These are phyloP conservation scores for Pseudonaja textilis DNA, from an alignment of 2,113 vertebrate species.

Conservation along the genomic window DNA sequence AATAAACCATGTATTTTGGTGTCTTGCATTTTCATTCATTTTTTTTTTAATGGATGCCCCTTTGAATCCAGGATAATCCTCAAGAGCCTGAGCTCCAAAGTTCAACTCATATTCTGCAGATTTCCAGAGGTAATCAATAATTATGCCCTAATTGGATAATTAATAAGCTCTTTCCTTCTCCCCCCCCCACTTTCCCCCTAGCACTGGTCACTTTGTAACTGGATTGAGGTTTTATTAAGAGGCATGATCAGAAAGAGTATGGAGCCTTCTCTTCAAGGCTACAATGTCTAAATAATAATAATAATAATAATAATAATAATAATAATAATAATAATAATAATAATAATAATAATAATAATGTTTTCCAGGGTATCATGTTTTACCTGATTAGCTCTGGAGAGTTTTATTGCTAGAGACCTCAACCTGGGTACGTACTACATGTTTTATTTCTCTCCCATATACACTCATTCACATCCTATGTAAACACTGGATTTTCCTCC, in stretches of 20 bases:
- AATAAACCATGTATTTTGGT: neutral
- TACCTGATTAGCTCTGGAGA: neutral
- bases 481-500: fast-evolving
- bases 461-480: neutral
- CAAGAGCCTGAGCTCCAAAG: neutral
- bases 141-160: neutral
- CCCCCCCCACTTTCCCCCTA: too few species aligned
- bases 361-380: neutral
- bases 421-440: neutral
- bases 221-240: neutral
- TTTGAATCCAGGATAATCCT: neutral
- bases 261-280: neutral
- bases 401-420: neutral
- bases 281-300: neutral
- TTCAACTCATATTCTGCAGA: neutral
- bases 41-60: neutral
- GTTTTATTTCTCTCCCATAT: too few species aligned
- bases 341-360: too few species aligned
- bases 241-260: too few species aligned
- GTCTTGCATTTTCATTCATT: neutral
- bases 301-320: too few species aligned
- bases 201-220: neutral
- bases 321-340: too few species aligned
- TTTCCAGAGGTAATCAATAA: neutral
- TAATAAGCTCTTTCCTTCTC: neutral